A percentile compares a stretch with the other conserved stretches of the same genome.
phyloP scores from a whole-genome alignment of 2,888 invertebrate genomes.

The Lasioglossum malachurum region DNA sequence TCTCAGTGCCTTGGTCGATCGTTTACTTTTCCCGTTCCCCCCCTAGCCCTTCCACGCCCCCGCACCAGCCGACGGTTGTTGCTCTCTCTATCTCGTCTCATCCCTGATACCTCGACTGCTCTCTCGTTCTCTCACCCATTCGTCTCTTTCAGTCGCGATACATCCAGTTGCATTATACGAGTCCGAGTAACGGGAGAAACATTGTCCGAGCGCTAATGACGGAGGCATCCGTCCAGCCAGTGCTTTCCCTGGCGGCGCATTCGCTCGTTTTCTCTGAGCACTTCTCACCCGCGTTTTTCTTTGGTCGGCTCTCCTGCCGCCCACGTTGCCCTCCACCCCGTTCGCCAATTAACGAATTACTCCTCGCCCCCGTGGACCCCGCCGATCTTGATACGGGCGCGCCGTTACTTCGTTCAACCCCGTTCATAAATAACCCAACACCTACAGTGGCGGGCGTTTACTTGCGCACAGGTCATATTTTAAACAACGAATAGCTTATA shows the following conservation, averaged over 20 bases:
- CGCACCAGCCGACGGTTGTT: conserved; percentile 10
- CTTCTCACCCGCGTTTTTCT: not conserved
- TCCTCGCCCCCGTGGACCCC: not conserved
- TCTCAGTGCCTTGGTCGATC: conserved; percentile 63
- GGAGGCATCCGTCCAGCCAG: conserved; percentile 32
- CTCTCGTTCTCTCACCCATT: conserved; percentile 44
- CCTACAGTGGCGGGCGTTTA: not conserved
- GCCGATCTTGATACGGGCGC: not conserved
- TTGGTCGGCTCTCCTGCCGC: not conserved
- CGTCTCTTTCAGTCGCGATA: conserved; percentile 70
- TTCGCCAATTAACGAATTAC: conserved; percentile 37
- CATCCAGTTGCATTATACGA: conserved; percentile 74
- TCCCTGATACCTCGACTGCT: conserved; percentile 41
- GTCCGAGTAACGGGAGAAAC: conserved; percentile 57
- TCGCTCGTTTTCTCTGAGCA: not conserved
- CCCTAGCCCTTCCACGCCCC: not conserved
- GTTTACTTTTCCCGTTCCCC: conserved; percentile 43
- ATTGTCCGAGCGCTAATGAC: conserved; percentile 67
- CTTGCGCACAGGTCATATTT: not conserved
- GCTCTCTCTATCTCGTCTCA: conserved; percentile 53
- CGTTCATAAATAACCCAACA: not conserved
- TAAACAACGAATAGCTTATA: not conserved
- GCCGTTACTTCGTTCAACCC: not conserved
- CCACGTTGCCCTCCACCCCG: not conserved
- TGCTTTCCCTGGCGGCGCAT: conserved; percentile 1